Conservation (phyloP, 2,888 invertebrate genomes). For the Eupithecia exiguata region DNA sequence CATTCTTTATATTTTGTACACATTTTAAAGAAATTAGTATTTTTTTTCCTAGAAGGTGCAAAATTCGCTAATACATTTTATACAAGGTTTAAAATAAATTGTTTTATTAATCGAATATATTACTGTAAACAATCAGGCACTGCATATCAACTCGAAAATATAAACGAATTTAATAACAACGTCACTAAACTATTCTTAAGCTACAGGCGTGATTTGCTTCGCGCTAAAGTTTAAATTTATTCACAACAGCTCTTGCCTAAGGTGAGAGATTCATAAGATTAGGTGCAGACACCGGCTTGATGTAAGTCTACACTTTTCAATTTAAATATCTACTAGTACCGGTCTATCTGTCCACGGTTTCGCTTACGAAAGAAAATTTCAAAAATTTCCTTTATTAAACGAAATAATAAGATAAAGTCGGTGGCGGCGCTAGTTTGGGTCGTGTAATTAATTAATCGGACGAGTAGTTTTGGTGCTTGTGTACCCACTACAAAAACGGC, state of each 20-base stretch:
- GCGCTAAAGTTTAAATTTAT: slow-evolving; percentile 78
- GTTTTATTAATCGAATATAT: no score
- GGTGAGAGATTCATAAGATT: slow-evolving; percentile 27
- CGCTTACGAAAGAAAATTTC: no score
- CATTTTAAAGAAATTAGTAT: no score
- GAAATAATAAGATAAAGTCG: no score
- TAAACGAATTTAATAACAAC: slow-evolving; percentile 60
- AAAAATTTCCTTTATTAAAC: no score
- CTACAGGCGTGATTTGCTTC: slow-evolving; percentile 73
- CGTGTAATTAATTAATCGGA: no score
- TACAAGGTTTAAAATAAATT: no score
- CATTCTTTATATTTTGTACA: neutral
- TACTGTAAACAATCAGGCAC: no score
- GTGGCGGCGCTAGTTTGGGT: no score
- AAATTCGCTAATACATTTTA: no score
- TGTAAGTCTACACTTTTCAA: slow-evolving; percentile 8
- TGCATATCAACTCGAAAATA: slow-evolving; percentile 33
- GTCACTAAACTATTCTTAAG: slow-evolving; percentile 63
- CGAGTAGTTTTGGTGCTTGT: neutral
- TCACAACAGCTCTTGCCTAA: slow-evolving; percentile 58
- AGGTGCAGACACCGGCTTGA: slow-evolving; percentile 1
- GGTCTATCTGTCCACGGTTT: neutral
- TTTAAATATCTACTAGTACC: slow-evolving; percentile 1
- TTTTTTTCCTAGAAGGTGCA: no score
- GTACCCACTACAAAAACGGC: neutral